A percentile compares a stretch with the other conserved stretches of the same genome.
Evolutionary conservation across 2,888 invertebrate species (phyloP).

Genomic region (Drymonia ruficornis): DNA sequence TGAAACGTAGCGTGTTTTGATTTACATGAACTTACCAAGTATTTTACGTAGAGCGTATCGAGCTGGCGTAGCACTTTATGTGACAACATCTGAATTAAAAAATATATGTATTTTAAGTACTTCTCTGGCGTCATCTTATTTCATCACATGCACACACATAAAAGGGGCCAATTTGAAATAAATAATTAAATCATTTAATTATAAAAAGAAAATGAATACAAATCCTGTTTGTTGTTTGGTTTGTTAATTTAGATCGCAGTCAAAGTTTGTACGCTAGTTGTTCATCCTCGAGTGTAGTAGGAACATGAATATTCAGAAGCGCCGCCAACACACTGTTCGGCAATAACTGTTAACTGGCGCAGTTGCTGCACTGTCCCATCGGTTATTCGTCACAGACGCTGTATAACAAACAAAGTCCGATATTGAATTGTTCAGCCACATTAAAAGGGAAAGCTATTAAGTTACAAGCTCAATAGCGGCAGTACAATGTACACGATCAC

Average conservation of each 20-base stretch:
- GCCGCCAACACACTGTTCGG: slow-evolving; percentile 48
- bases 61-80: no score
- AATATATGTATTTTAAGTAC: no score
- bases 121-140: no score
- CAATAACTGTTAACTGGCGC: slow-evolving; percentile 77
- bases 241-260: slow-evolving; percentile 27
- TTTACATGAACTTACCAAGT: neutral
- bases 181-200: no score
- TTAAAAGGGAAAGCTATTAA: slow-evolving; percentile 28
- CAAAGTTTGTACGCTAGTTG: slow-evolving; percentile 47
- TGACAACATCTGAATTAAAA: no score
- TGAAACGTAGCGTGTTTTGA: slow-evolving; percentile 8
- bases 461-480: slow-evolving; percentile 14
- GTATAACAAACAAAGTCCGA: slow-evolving; percentile 31
- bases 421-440: slow-evolving; percentile 16
- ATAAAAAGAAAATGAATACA: neutral
- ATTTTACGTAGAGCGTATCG: neutral
- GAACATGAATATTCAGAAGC: slow-evolving; percentile 77
- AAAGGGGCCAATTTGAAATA: neutral
- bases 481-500: slow-evolving; percentile 5
- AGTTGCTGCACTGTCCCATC: slow-evolving; percentile 57
- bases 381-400: slow-evolving; percentile 40
- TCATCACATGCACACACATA: no score
- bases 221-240: slow-evolving; percentile 4
- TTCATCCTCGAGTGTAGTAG: slow-evolving; percentile 56